Evolutionary conservation across 2,113 vertebrate species (phyloP), one percentile per base, ranked within the genome.

Genomic region (Excalfactoria chinensis): DNA sequence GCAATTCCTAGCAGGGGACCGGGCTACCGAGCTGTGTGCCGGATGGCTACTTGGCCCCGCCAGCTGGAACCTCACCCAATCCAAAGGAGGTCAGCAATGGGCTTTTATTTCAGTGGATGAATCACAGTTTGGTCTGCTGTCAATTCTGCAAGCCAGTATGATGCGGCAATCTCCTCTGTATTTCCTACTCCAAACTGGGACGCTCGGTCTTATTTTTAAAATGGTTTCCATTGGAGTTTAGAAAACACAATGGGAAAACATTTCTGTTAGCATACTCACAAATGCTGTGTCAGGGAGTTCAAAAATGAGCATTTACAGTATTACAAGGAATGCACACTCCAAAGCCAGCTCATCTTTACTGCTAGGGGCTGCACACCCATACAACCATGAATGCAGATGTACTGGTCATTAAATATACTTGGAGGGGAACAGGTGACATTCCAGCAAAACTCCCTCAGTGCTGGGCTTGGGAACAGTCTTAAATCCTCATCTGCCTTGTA

Each of bases 281-380:
- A 90, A 44, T 51, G 90, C 89, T 89, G 74, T 69, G 81, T 92
- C 89, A 96, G 78, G 88, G 89, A 91, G 87, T 81, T 91, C 7
- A 86, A 44, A 93, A 85, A 76, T 8, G 55, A 94, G 82, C 49
- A 34, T 56, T 92, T 73, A 37, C 5, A 83, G 91, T 46, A 82
- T 79, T 63, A 77, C 30, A 55, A 95, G 84, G 88, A 93, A 90
- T 25, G 67, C 3, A 58, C 30, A 28, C 78, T 81, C 73, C 81
- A 41, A 46, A 58, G 86, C 53, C 73, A 86, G 46, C 59, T 34
- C 68, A 59, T 48, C 59, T 66, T 81, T 59, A 56, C 0, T 41
- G 88, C 32, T 22, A 48, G n/a, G 46, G 84, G 76, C 55, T 71
- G 82, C 30, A 71, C 13, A 4, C 2, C 21, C n/a, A 14, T 10